Evolutionary conservation across 2,113 vertebrate genomes (phyloP).

Genomic region (Microcebus griseorufus): DNA sequence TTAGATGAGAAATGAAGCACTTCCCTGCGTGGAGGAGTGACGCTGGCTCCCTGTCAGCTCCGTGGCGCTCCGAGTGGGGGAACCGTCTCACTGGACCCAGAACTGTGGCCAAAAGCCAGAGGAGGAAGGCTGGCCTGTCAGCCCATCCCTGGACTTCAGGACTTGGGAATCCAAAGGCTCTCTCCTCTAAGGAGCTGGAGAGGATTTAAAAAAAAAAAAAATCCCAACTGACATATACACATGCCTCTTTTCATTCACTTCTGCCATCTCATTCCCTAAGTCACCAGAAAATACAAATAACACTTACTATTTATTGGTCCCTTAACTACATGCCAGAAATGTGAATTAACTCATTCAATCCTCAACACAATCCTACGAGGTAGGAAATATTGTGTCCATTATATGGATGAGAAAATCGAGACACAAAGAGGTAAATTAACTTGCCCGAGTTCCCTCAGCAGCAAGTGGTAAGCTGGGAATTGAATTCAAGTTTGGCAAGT

Average conservation of each 20-base stretch:
- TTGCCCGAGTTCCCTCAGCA: background rate
- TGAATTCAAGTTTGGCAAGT: background rate
- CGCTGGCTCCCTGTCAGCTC: background rate
- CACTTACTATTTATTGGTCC: background rate
- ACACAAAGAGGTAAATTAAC: background rate
- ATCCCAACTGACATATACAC: background rate
- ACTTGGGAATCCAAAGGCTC: background rate
- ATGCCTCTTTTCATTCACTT: background rate
- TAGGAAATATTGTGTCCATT: background rate
- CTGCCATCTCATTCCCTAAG: background rate
- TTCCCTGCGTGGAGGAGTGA: background rate
- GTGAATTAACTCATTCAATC: background rate
- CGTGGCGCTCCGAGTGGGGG: background rate
- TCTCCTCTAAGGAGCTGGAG: background rate
- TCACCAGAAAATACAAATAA: conserved; percentile 13
- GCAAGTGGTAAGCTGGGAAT: background rate
- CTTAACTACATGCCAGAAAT: background rate
- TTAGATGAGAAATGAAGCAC: conserved; percentile 26
- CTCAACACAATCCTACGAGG: background rate
- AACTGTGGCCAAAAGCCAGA: conserved; percentile 24
- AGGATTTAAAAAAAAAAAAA: background rate
- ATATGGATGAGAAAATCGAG: background rate
- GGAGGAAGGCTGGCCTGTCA: conserved; percentile 32
- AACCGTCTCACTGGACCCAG: background rate
- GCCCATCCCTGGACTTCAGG: too few relatives aligned